Evolutionary conservation across 1,140 invertebrate species (phyloP).

Genomic region (Zaprionus kolodkinae): DNA sequence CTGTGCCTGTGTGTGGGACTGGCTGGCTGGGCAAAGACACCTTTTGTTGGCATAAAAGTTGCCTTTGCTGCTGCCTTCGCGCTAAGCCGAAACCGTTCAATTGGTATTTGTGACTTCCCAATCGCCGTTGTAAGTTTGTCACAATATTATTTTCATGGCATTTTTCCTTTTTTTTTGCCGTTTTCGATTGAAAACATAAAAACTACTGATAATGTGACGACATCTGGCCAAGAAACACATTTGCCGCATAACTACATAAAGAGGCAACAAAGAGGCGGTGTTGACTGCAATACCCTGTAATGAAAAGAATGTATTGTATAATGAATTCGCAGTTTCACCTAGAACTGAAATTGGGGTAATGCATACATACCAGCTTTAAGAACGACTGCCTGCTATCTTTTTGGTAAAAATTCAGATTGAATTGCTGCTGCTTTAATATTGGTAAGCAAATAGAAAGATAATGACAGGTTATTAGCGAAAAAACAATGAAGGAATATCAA

Average conservation of each 20-base stretch:
- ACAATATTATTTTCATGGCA: slow-evolving; percentile 52
- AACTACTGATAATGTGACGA: slow-evolving; percentile 25
- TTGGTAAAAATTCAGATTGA: not conserved
- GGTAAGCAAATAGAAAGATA: slow-evolving; percentile 77
- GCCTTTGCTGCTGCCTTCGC: slow-evolving; percentile 12
- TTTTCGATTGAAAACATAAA: slow-evolving; percentile 22
- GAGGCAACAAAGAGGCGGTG: not conserved
- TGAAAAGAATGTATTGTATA: not conserved
- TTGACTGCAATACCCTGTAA: slow-evolving; percentile 10
- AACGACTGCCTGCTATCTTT: not conserved
- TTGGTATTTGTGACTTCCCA: slow-evolving; percentile 25
- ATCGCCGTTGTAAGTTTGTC: slow-evolving; percentile 44
- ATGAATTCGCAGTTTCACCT: not conserved
- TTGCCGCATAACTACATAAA: not conserved
- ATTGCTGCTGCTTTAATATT: slow-evolving; percentile 36
- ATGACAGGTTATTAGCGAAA: slow-evolving; percentile 74
- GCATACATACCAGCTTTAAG: not conserved
- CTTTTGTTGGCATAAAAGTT: slow-evolving; percentile 44
- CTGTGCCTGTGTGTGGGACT: slow-evolving; percentile 58
- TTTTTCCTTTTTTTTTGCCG: slow-evolving; percentile 3
- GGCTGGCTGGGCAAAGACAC: slow-evolving; percentile 32
- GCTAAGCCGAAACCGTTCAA: slow-evolving; percentile 32
- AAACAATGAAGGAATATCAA: slow-evolving; percentile 52
- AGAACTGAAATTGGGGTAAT: not conserved
- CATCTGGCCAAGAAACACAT: slow-evolving; percentile 3